Base-by-base conservation (phyloP, 1,140 invertebrate species). In the Vanessa tameamea region DNA sequence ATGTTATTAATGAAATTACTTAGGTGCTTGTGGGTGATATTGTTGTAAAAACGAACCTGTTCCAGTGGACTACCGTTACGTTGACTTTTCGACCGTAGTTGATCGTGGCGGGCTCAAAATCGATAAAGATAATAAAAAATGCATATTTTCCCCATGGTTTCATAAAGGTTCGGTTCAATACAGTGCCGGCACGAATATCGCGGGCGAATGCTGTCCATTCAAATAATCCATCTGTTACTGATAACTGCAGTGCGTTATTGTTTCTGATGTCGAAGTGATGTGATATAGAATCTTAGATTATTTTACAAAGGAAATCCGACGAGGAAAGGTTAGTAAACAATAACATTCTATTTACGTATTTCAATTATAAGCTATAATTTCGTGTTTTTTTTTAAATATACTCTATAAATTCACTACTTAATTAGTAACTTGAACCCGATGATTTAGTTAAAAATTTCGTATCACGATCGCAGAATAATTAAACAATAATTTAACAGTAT, bases 1-100 rank as follows among this genome's bases (percentile, higher is more conserved):
- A 84, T 89, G 87, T 91, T 92, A 92, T 92, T 92, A 92, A 92
- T 90, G 87, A 91, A 92, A 92, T 91, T 91, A 91, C 82, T 78
- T 85, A 89, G 84, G 85, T 90, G 87, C 82, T 87, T 76, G 86
- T 81, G 83, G 82, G 85, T 90, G 84, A 89, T 90, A 89, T 86
- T 83, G 80, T 88, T 75, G 80, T 80, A 82, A 81, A 82, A 83
- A 76, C 76, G 80, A 85, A 87, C 82, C 80, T 76, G 82, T 82
- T 87, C 65, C 63, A 64, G 68, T 73, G 73, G 63, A 82, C 79
- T 79, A 75, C 75, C 69, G 74, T 81, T 81, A 82, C 78, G 59
- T 61, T 78, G 79, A 78, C 67, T 78, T 75, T 68, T 69, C 72
- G 59, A 76, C 80, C 70, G 70, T 70, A 64, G 66, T 64, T 55